Conservation (phyloP, 2,113 vertebrate species). For the Gallinago undulata region DNA sequence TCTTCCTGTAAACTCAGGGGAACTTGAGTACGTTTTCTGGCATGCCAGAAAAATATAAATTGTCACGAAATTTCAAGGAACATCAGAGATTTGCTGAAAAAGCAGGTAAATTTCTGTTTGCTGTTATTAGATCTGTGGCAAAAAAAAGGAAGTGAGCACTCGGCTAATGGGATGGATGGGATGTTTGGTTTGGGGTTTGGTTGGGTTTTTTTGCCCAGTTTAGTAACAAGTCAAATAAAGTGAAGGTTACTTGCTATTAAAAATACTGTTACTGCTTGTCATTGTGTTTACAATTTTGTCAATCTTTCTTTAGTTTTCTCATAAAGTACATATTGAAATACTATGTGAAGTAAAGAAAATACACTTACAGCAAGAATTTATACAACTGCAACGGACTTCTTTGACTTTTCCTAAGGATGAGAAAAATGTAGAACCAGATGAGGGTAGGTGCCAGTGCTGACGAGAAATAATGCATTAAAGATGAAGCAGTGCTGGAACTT, state of each 20-base stretch:
- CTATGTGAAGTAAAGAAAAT: constrained; percentile 88
- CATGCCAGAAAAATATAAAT: neutral
- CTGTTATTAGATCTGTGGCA: neutral
- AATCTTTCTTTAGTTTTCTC: constrained; percentile 76
- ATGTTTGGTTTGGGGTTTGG: neutral
- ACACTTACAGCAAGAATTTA: constrained; percentile 80
- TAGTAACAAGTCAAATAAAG: neutral
- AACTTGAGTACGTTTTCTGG: neutral
- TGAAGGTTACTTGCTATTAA: neutral
- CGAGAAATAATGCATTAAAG: neutral
- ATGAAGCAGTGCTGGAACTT: neutral
- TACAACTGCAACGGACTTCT: constrained; percentile 57
- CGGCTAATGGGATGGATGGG: neutral
- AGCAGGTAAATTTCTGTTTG: neutral
- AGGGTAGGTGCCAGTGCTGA: constrained; percentile 54
- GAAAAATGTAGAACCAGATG: constrained; percentile 27
- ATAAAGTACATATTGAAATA: constrained; percentile 85
- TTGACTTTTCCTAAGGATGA: constrained; percentile 45
- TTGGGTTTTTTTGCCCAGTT: neutral
- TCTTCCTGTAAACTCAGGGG: neutral
- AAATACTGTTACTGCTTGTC: neutral
- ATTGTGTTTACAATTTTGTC: neutral
- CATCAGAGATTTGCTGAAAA: neutral
- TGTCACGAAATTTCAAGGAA: neutral
- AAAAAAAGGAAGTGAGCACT: neutral